phyloP scores from a whole-genome alignment of 2,797 vertebrate species.

The Sebastes glaucus region DNA sequence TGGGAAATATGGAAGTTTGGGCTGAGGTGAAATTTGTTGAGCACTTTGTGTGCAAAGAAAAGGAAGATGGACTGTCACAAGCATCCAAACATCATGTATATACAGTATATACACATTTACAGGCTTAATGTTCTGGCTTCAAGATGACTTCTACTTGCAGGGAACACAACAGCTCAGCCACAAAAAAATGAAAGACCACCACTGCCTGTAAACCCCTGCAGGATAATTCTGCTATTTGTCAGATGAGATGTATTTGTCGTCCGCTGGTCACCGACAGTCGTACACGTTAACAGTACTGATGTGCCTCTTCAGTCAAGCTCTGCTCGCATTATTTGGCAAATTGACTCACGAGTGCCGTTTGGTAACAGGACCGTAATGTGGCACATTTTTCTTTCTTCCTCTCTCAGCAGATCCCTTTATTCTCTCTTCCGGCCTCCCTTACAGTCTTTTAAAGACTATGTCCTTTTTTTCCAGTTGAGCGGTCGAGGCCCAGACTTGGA shows the following conservation, averaged over 20 bases:
- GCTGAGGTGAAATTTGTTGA: constrained; percentile 1
- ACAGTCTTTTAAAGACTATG: constrained; percentile 62
- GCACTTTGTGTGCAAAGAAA: constrained; percentile 53
- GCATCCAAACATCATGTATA: constrained; percentile 35
- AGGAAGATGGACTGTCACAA: constrained; percentile 55
- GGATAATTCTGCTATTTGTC: constrained; percentile 71
- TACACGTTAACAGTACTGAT: constrained; percentile 69
- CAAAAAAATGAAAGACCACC: constrained; percentile 39
- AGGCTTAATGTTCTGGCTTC: constrained; percentile 26
- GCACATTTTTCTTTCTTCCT: constrained; percentile 80
- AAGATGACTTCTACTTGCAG: constrained; percentile 26
- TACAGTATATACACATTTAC: constrained; percentile 3
- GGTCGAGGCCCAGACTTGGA: constrained; percentile 74
- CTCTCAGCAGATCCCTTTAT: constrained; percentile 31
- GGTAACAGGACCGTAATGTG: constrained; percentile 79
- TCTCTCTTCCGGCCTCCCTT: constrained; percentile 47
- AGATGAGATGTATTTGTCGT: constrained; percentile 70
- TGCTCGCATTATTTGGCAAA: constrained; percentile 82
- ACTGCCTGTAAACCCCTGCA: constrained; percentile 35
- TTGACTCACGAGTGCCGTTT: constrained; percentile 82
- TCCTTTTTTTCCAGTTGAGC: constrained; percentile 75
- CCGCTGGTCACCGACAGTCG: constrained; percentile 70
- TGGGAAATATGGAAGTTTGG: not conserved
- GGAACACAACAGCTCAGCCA: constrained; percentile 8
- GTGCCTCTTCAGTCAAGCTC: constrained; percentile 74